Base-by-base conservation (phyloP, 1,140 invertebrate species). In the Eufriesea mexicana region DNA sequence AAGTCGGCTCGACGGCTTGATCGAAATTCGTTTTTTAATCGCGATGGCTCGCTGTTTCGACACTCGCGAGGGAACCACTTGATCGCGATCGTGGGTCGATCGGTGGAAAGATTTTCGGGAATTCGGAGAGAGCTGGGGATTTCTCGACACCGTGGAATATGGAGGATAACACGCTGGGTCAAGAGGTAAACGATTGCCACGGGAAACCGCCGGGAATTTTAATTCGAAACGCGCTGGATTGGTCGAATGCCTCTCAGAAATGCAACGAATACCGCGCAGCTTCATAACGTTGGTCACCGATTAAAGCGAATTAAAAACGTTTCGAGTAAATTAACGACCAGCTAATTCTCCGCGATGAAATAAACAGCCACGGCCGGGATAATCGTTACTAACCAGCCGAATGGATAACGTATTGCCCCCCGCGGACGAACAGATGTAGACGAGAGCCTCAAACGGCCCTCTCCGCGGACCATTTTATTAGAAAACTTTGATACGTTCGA, bases 401-500 rank as follows among this genome's bases (percentile, higher is more conserved):
- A 57, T 23, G 23, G 20, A 64, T 57, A 67, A 67, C 59, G 8
- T n/a, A 67, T 82, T n/a, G 54, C 72, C 14, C 35, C 14, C 51
- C 59, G 67, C 45, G 25, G 25, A 4, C 6, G 62, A 83, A 67
- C 76, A 77, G 85, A 62, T 67, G 86, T 67, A 51, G 64, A 59
- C 20, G 82, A 79, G 68, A 55, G 68, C 20, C 71, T 84, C 74
- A 77, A 84, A 81, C 61, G 67, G n/a, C 54, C 64, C 61, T 16
- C 51, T 20, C 12, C 35, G 47, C 28, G 55, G 20, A 2, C 23
- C 54, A 57, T 76, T 80, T 84, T 86, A 84, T 88, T 84, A 70
- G 83, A 84, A 84, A 87, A 87, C 85, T 87, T 84, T 51, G 72
- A 86, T 70, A 23, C 66, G 62, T 64, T 75, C 51, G 47, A 84